These are phyloP conservation scores for Poecilia latipinna DNA, from an alignment of 2,113 vertebrate genomes.

Conservation along the genomic window DNA sequence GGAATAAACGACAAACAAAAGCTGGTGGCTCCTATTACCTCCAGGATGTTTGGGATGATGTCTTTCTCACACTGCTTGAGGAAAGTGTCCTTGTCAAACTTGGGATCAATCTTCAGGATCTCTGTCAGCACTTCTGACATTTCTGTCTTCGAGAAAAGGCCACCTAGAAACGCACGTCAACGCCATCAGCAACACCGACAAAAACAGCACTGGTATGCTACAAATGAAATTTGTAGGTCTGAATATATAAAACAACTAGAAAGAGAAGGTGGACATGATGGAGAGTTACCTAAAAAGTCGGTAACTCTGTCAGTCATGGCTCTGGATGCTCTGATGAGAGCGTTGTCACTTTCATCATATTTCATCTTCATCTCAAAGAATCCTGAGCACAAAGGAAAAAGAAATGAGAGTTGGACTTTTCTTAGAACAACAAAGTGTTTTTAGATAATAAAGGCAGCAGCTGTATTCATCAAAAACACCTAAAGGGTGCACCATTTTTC, in stretches of 20 bases:
- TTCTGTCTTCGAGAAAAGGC: conserved; percentile 92
- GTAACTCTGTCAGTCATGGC: conserved; percentile 91
- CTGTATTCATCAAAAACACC: not conserved
- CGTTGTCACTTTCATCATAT: conserved; percentile 95
- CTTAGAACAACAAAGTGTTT: not conserved
- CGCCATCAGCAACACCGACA: not conserved
- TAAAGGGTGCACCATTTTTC: not conserved
- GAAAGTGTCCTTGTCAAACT: conserved; percentile 88
- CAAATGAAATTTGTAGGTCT: not conserved
- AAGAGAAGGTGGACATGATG: not conserved
- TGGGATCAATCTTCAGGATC: conserved; percentile 88
- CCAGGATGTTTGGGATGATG: conserved; percentile 92
- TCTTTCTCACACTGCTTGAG: conserved; percentile 88
- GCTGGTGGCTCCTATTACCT: conserved; percentile 75
- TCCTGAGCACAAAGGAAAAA: conserved; percentile 72
- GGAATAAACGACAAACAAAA: not conserved
- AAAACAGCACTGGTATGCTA: too few species aligned
- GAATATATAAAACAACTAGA: not conserved
- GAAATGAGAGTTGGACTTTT: not conserved
- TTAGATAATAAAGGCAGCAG: not conserved
- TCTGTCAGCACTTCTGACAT: conserved; percentile 93
- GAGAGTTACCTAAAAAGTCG: conserved; percentile 84
- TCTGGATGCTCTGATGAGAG: conserved; percentile 88
- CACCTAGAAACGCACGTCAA: conserved; percentile 78
- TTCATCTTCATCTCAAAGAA: conserved; percentile 99